A percentile compares a stretch with the other conserved stretches of the same genome.
These are phyloP conservation scores for Hydrozoanthus tunicans DNA, from an alignment of 64 coral and sea anemone genomes.

Conservation along the genomic window DNA sequence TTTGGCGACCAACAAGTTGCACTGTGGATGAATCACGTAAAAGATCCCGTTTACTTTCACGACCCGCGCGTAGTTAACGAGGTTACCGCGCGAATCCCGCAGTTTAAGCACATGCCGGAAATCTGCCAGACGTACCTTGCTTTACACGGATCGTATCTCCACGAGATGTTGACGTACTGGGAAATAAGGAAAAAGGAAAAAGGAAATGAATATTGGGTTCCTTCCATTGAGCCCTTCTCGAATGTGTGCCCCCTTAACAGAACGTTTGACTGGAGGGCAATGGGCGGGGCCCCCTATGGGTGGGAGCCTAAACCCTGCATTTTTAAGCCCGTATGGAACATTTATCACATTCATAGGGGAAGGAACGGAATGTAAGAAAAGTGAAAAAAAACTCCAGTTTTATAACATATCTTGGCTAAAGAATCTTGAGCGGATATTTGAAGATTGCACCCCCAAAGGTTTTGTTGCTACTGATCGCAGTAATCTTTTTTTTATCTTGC, in stretches of 20 bases:
- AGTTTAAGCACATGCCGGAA: slow-evolving; percentile 66
- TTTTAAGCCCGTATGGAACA: slow-evolving; percentile 70
- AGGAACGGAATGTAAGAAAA: slow-evolving; percentile 75
- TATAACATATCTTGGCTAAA: neutral
- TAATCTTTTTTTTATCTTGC: no score
- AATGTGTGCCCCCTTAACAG: slow-evolving; percentile 77
- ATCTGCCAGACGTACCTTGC: slow-evolving; percentile 74
- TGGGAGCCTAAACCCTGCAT: slow-evolving; percentile 78
- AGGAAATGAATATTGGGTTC: slow-evolving; percentile 65
- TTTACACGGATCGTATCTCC: slow-evolving; percentile 84
- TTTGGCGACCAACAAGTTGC: slow-evolving; percentile 90
- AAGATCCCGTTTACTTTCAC: slow-evolving; percentile 76
- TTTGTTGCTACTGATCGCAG: no score
- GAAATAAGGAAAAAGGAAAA: slow-evolving; percentile 63
- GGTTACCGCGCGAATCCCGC: slow-evolving; percentile 65
- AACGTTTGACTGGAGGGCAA: slow-evolving; percentile 84
- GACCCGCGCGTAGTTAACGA: slow-evolving; percentile 83
- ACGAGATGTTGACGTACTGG: slow-evolving; percentile 86
- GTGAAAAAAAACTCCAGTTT: neutral
- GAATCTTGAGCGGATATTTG: no score
- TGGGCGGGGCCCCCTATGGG: slow-evolving; percentile 73
- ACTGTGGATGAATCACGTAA: slow-evolving; percentile 90
- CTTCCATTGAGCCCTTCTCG: slow-evolving; percentile 74
- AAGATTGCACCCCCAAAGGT: no score
- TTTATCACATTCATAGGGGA: slow-evolving; percentile 70